A percentile compares a stretch with the other conserved stretches of the same genome.
Evolutionary conservation across 1,140 invertebrate genomes (phyloP).

Genomic region (Apocrypta bakeri): DNA sequence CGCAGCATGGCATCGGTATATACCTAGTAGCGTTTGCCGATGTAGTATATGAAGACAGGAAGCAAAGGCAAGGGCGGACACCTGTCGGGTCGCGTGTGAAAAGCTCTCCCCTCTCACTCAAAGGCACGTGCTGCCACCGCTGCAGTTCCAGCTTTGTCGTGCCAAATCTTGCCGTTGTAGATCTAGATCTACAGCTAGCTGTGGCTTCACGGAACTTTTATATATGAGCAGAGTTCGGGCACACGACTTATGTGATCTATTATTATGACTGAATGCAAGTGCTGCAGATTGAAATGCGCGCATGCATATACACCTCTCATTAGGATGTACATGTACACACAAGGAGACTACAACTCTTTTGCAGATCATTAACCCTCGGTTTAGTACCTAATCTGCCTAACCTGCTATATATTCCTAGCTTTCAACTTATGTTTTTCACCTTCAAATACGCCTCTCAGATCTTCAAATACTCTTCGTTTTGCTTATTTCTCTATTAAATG

Average conservation of each 20-base stretch:
- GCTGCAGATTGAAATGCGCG: not conserved
- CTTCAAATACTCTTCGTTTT: too few species aligned
- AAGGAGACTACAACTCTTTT: too few species aligned
- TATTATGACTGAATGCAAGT: not conserved
- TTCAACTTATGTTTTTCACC: too few species aligned
- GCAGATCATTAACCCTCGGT: not conserved
- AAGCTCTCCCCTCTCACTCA: slow-evolving; percentile 13
- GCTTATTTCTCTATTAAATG: too few species aligned
- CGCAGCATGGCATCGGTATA: too few species aligned
- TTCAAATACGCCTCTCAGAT: too few species aligned
- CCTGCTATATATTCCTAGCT: not conserved
- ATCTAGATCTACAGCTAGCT: too few species aligned
- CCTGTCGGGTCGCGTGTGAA: slow-evolving; percentile 33
- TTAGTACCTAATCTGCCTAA: not conserved
- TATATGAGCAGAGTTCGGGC: too few species aligned
- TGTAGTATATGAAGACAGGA: not conserved
- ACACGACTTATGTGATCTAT: not conserved
- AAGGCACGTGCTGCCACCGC: not conserved
- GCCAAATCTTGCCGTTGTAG: too few species aligned
- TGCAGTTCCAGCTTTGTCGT: not conserved
- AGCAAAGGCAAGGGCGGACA: slow-evolving; percentile 6
- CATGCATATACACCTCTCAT: not conserved
- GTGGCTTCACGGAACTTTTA: too few species aligned
- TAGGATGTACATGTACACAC: not conserved
- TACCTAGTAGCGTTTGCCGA: too few species aligned